A percentile compares a stretch with the other conserved stretches of the same genome.
phyloP scores from a whole-genome alignment of 2,888 invertebrate species.

The Philereme transversata region DNA sequence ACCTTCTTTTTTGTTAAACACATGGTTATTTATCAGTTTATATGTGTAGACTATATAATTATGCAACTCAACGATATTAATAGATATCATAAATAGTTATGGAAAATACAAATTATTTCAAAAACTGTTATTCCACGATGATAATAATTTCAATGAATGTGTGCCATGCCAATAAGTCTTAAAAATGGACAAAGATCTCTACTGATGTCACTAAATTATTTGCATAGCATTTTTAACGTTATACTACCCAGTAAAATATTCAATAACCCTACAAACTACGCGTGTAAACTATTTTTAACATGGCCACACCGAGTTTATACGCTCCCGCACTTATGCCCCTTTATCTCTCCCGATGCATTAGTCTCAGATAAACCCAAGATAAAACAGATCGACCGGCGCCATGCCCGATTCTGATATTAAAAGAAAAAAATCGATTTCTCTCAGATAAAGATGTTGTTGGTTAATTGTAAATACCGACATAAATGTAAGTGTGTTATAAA shows the following conservation, averaged over 20 bases:
- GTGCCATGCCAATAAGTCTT: too few relatives aligned
- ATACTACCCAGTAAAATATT: constrained; percentile 33
- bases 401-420: constrained; percentile 78
- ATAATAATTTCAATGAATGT: too few relatives aligned
- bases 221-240: constrained; percentile 11
- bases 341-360: constrained; percentile 81
- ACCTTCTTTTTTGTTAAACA: too few relatives aligned
- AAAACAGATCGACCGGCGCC: constrained; percentile 81
- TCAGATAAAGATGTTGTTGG: constrained; percentile 77
- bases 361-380: constrained; percentile 80
- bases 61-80: too few relatives aligned
- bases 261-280: constrained; percentile 69
- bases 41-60: too few relatives aligned
- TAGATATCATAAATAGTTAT: too few relatives aligned
- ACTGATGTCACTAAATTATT: too few relatives aligned
- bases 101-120: too few relatives aligned
- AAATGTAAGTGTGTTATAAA: constrained; percentile 59
- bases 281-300: constrained; percentile 83
- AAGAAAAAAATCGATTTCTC: constrained; percentile 75
- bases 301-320: constrained; percentile 81
- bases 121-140: too few relatives aligned
- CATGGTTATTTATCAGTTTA: too few relatives aligned
- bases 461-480: constrained; percentile 78
- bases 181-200: too few relatives aligned
- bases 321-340: constrained; percentile 78